Base-by-base conservation (phyloP, 1,140 invertebrate species). In the Hycleus phaleratus region DNA sequence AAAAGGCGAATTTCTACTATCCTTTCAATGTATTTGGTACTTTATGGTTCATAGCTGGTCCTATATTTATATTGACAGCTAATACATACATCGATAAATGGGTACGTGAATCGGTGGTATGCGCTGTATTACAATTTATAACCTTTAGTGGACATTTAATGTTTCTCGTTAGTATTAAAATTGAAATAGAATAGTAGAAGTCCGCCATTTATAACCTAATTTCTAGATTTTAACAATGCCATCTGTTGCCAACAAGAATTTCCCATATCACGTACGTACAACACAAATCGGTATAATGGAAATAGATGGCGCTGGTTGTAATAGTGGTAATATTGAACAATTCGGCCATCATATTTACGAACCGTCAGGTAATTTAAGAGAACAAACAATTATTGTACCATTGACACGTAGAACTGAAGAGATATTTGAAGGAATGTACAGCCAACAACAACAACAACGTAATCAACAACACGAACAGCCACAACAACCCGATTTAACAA, bases 31-130 rank as follows among this genome's bases (percentile, higher is more conserved):
- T 87, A n/a, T 82, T 87, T 58, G 88, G 87, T 53, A 87, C 86
- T 0, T 64, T 90, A 25, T 93, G 90, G 90, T 90, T 92, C 73
- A 81, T 87, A 66, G 84, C 90, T 2, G 86, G 85, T 2, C 90
- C 90, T 0, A 74, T 88, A 1, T 82, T 90, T 43, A 86, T 93
- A 50, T 68, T 96, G 0, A 83, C 88, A n/a, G 85, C 89, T 1
- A 92, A 90, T 68, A 82, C 85, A 59, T 83, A 87, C 46, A 85
- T 95, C 49, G 88, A 91, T 72, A 85, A 87, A 73, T 95, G 91
- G 91, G 85, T 93, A n/a, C 73, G 93, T 61, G 92, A 95, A 69
- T 94, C 91, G 65, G 84, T 93, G 0, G 88, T 93, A 0, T 87
- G 85, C 61, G 87, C 84, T 9, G 86, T 92, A 3, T 79, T 91